Percentiles rank a stretch among this genome's conserved stretches.
These are phyloP conservation scores for Sebastes oblongus DNA, from an alignment of 2,797 vertebrate species.

Conservation along the genomic window DNA sequence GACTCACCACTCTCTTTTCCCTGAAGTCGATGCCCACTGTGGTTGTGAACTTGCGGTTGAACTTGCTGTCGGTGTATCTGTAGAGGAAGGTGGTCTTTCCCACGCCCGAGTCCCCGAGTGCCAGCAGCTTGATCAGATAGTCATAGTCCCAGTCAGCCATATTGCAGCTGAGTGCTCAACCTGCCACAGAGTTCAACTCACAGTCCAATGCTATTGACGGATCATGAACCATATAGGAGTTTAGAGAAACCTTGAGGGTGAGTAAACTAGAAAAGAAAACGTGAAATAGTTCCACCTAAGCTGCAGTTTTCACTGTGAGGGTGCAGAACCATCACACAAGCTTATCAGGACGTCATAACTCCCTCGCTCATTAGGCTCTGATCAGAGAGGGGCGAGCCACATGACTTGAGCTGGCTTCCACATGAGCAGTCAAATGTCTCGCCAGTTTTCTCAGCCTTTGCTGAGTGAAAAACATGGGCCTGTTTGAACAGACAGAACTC, in stretches of 20 bases:
- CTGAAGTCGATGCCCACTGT: constrained; percentile 96
- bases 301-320: constrained; percentile 26
- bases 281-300: constrained; percentile 18
- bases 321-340: constrained; percentile 39
- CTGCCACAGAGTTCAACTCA: constrained; percentile 61
- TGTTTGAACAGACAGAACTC: constrained; percentile 57
- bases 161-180: constrained; percentile 77
- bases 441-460: constrained; percentile 34
- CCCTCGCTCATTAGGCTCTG: constrained; percentile 58
- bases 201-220: constrained; percentile 8
- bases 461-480: constrained; percentile 20
- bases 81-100: constrained; percentile 98
- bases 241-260: not conserved
- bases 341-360: constrained; percentile 54
- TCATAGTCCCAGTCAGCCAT: constrained; percentile 99
- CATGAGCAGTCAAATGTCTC: constrained; percentile 79
- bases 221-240: not conserved
- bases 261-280: not conserved
- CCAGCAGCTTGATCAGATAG: constrained; percentile 98
- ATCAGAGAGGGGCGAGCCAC: constrained; percentile 71
- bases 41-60: constrained; percentile 93
- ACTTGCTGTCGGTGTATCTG: constrained; percentile 94
- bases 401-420: constrained; percentile 77
- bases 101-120: constrained; percentile 95
- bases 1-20: constrained; percentile 96